These are phyloP conservation scores for Promerops cafer DNA, from an alignment of 2,113 vertebrate genomes.

Conservation along the genomic window DNA sequence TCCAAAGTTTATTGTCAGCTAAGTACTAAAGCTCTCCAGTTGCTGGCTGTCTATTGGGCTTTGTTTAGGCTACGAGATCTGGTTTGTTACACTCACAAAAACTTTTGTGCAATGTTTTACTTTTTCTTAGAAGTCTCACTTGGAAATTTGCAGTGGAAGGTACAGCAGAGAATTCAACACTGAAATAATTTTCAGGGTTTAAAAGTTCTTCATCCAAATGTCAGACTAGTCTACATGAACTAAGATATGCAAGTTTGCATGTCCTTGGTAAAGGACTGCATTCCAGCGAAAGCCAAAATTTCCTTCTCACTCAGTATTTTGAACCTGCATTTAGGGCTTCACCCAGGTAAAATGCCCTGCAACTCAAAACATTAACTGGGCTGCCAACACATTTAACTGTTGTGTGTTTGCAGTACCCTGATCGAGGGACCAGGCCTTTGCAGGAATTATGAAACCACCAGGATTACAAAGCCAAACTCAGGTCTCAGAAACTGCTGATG, in stretches of 20 bases:
- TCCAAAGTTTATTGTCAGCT: not conserved
- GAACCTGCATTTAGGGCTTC: not conserved
- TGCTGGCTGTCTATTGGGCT: not conserved
- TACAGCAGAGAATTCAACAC: not conserved
- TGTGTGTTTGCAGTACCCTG: not conserved
- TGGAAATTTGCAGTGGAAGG: not conserved
- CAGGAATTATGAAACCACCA: not conserved
- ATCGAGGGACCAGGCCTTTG: not conserved
- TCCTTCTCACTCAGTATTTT: not conserved
- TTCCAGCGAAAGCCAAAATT: not conserved
- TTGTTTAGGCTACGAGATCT: not conserved
- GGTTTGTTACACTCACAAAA: not conserved
- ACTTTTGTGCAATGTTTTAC: not conserved
- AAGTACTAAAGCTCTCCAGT: not conserved
- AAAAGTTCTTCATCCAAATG: not conserved
- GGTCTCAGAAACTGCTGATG: not conserved
- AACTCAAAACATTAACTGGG: not conserved
- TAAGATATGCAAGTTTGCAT: not conserved
- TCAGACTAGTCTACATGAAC: not conserved
- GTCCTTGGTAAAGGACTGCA: not conserved
- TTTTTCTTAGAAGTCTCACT: not conserved
- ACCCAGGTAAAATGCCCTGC: not conserved
- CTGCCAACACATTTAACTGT: too few species aligned
- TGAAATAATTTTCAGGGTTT: not conserved
- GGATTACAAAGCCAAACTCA: not conserved